Conservation (phyloP, 2,888 invertebrate genomes). For the Coenonympha arcania region DNA sequence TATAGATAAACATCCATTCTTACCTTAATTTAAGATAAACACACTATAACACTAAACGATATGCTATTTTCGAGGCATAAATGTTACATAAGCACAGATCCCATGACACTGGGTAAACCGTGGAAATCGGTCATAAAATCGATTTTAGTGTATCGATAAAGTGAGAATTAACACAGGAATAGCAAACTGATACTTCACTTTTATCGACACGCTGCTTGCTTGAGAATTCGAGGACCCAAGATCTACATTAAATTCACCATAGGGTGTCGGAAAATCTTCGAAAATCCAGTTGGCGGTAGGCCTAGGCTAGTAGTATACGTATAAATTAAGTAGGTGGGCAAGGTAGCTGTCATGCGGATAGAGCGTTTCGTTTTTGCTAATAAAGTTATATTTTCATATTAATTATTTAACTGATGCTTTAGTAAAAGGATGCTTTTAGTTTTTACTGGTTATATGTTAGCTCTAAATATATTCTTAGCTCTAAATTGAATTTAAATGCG, state of each 20-base stretch:
- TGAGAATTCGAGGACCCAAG: constrained; percentile 50
- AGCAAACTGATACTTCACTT: constrained; percentile 64
- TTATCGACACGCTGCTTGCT: constrained; percentile 51
- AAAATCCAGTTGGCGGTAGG: constrained; percentile 34
- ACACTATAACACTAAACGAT: constrained; percentile 48
- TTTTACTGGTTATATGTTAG: no score
- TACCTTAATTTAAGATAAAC: constrained; percentile 62
- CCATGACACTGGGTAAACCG: constrained; percentile 57
- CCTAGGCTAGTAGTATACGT: no score
- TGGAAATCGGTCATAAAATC: constrained; percentile 40
- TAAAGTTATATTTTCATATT: background rate
- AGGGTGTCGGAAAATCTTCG: constrained; percentile 23
- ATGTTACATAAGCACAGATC: constrained; percentile 67
- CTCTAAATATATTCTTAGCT: no score
- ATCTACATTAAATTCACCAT: constrained; percentile 62
- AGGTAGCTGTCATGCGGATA: constrained; percentile 27
- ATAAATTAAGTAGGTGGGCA: background rate
- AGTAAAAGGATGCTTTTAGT: no score
- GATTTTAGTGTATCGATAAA: constrained; percentile 51
- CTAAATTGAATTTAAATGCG: no score
- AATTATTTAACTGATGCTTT: no score
- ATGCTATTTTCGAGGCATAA: constrained; percentile 57
- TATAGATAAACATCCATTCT: constrained; percentile 38
- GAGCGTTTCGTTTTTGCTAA: constrained; percentile 22
- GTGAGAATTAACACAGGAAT: constrained; percentile 45